Evolutionary conservation across 2,797 vertebrate species (phyloP).

Genomic region (Adrianichthys oophorus): DNA sequence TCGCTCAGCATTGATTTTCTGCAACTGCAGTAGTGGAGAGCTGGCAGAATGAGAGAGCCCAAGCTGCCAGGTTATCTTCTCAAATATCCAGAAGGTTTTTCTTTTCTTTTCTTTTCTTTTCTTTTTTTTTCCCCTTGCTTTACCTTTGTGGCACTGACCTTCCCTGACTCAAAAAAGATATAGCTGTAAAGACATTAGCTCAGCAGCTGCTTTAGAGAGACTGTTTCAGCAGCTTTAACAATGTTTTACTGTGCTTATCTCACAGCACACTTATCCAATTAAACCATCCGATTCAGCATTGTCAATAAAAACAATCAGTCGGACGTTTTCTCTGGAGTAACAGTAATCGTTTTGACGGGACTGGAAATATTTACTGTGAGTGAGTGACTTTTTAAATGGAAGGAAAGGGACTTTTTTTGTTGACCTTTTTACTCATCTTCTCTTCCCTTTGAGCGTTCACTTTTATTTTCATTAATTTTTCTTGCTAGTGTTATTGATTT

Average conservation of each 20-base stretch:
- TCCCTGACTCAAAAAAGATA: conserved; percentile 63
- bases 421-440: neutral
- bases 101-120: conserved; percentile 36
- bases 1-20: conserved; percentile 74
- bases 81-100: conserved; percentile 78
- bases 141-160: conserved; percentile 72
- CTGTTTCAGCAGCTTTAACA: conserved; percentile 53
- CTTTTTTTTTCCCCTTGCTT: conserved; percentile 28
- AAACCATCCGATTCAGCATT: conserved; percentile 29
- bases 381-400: no score
- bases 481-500: conserved; percentile 7
- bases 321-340: neutral
- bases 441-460: neutral
- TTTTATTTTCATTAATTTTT: conserved; percentile 5
- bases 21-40: conserved; percentile 71
- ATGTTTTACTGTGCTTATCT: conserved; percentile 26
- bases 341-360: neutral
- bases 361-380: no score
- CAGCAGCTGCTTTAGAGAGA: conserved; percentile 53
- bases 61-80: conserved; percentile 80
- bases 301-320: conserved; percentile 24
- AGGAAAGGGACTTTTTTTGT: neutral
- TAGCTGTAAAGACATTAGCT: conserved; percentile 68
- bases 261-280: conserved; percentile 27
- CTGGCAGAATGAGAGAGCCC: conserved; percentile 62